Evolutionary conservation across 2,888 invertebrate genomes (phyloP).

Genomic region (Machimus atricapillus): DNA sequence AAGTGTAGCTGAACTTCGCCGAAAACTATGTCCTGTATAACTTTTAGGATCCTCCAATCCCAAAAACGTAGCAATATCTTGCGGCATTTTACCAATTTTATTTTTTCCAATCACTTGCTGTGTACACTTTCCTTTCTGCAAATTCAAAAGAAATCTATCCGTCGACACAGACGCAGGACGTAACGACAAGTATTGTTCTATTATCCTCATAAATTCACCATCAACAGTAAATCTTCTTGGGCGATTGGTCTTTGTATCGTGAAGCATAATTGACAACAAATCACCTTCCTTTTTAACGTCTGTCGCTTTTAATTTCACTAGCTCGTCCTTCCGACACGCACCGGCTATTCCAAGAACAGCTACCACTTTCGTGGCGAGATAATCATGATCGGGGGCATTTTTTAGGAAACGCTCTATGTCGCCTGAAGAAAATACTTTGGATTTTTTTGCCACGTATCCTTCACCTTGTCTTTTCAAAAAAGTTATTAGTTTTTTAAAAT

Average conservation of each 20-base stretch:
- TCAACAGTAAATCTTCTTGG: constrained; percentile 46
- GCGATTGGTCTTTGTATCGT: constrained; percentile 45
- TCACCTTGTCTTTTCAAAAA: constrained; percentile 51
- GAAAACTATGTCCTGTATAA: constrained; percentile 15
- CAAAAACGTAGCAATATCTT: neutral
- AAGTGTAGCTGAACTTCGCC: neutral
- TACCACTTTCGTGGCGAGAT: constrained; percentile 49
- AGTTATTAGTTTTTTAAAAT: constrained; percentile 46
- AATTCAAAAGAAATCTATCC: constrained; percentile 43
- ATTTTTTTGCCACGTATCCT: constrained; percentile 53
- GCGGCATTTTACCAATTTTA: neutral
- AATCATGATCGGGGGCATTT: constrained; percentile 50
- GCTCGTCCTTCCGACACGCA: constrained; percentile 46
- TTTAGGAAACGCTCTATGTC: constrained; percentile 51
- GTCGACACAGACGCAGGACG: constrained; percentile 45
- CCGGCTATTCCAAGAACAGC: constrained; percentile 47
- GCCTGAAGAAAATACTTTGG: constrained; percentile 51
- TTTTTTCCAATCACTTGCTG: constrained; percentile 18
- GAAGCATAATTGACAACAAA: constrained; percentile 43
- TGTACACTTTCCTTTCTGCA: constrained; percentile 42
- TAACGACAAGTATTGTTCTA: constrained; percentile 47
- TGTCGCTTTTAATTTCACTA: constrained; percentile 44
- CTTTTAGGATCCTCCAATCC: constrained; percentile 2
- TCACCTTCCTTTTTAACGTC: constrained; percentile 46
- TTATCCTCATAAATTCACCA: constrained; percentile 43